phyloP scores from a whole-genome alignment of 2,113 vertebrate genomes.

The Cebus imitator region DNA sequence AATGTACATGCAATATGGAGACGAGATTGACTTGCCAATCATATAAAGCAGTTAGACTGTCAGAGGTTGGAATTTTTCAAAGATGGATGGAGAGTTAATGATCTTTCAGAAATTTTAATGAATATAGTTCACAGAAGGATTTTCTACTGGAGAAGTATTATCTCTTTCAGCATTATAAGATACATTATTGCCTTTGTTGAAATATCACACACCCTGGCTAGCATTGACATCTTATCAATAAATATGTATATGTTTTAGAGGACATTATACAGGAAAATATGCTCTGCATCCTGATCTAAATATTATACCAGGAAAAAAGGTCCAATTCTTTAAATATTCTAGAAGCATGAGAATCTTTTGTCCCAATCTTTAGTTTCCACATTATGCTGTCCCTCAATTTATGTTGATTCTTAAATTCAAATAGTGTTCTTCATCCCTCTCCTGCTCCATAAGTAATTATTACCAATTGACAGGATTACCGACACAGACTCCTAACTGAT shows the following conservation, averaged over 20 bases:
- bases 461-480: background rate
- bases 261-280: background rate
- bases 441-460: background rate
- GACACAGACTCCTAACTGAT: background rate
- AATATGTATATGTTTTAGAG: background rate
- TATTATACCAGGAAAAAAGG: background rate
- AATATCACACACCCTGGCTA: background rate
- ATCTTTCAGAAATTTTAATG: constrained; percentile 4
- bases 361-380: background rate
- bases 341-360: background rate
- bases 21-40: background rate
- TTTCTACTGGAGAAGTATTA: background rate
- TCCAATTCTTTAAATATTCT: background rate
- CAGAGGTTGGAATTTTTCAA: background rate
- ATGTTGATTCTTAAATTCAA: background rate
- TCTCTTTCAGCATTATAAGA: background rate
- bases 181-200: background rate
- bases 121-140: background rate
- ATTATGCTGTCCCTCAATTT: background rate
- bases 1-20: background rate
- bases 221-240: background rate
- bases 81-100: background rate
- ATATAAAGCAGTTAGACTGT: background rate
- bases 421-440: background rate
- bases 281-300: background rate